Base-by-base conservation (phyloP, 2,797 vertebrate genomes). In the Sphenodon punctatus region DNA sequence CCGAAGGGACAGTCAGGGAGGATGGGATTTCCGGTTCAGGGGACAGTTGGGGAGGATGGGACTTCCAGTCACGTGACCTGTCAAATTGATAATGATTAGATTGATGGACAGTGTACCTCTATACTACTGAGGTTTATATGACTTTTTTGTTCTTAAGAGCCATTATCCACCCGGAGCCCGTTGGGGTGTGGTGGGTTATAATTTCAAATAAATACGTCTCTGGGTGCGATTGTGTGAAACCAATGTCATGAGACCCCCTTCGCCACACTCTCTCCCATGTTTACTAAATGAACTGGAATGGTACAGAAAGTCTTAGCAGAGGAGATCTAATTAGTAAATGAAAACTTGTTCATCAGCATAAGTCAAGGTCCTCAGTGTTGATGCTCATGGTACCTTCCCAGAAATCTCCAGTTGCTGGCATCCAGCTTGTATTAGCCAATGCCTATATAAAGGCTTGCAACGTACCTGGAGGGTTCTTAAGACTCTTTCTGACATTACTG, bases 331-430 rank as follows among this genome's bases (percentile, higher is more conserved):
- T 75, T 70, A 76, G 51, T 42, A 75, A 78, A 70, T 84, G 69
- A 76, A 87, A 87, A 85, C 66, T 82, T 15, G 23, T 53, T 91
- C 68, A 81, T 88, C 77, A 82, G 67, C 84, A 77, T 61, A 55
- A 88, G 70, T 90, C 85, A 93, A 93, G 85, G 92, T 93, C 91
- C 43, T 93, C 86, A n/a, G 48, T 76, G 77, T 78, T 83, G 38
- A 75, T 89, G 42, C 53, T 79, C n/a, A n/a, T 78, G 5, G 1
- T 91, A 92, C 84, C 79, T 90, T 93, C 78, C 60, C 59, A 83
- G 87, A 85, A 82, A 89, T 80, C 88, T 87, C 89, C 87, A 85
- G 82, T 92, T 85, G 90, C 67, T 93, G 87, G 89, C 89, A 88
- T 91, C 82, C 67, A 58, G 65, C 80, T 66, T 0, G 0, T 22